Conservation (phyloP, 2,888 invertebrate genomes). For the Hydroisotoma schaefferi region DNA sequence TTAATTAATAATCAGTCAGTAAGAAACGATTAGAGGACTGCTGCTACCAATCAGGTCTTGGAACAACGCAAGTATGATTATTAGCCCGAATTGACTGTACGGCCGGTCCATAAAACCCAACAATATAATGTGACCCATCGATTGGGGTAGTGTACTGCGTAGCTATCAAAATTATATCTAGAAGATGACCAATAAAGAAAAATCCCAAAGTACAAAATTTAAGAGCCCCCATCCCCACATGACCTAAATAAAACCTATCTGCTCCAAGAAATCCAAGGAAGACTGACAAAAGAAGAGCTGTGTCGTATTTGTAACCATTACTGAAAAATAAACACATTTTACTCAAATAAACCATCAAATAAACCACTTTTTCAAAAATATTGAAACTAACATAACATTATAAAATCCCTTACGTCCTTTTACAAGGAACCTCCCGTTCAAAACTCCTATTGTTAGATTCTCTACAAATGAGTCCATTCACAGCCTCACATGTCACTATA, state of each 20-base stretch:
- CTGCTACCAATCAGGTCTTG: conserved; percentile 69
- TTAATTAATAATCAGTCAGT: no score
- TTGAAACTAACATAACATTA: conserved; percentile 4
- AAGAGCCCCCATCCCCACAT: conserved; percentile 69
- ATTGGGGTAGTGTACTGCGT: conserved; percentile 90
- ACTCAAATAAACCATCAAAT: background rate
- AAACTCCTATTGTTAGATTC: conserved; percentile 77
- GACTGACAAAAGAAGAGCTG: conserved; percentile 85
- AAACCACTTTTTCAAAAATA: background rate
- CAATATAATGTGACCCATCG: conserved; percentile 90
- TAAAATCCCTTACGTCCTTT: conserved; percentile 79
- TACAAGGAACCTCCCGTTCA: conserved; percentile 76
- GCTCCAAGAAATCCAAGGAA: conserved; percentile 98
- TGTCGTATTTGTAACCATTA: conserved; percentile 91
- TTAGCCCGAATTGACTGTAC: conserved; percentile 74
- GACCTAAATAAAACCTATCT: conserved; percentile 97
- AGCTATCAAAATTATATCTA: conserved; percentile 94
- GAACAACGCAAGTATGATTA: conserved; percentile 77
- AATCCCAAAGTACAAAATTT: conserved; percentile 95
- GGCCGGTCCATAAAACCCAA: conserved; percentile 88
- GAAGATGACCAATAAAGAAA: conserved; percentile 89
- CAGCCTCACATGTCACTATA: conserved; percentile 76
- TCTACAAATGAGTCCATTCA: conserved; percentile 74
- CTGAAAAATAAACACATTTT: conserved; percentile 55
- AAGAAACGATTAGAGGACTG: no score